Conservation (phyloP, 2,797 vertebrate genomes). For the Notolepis coatsorum region DNA sequence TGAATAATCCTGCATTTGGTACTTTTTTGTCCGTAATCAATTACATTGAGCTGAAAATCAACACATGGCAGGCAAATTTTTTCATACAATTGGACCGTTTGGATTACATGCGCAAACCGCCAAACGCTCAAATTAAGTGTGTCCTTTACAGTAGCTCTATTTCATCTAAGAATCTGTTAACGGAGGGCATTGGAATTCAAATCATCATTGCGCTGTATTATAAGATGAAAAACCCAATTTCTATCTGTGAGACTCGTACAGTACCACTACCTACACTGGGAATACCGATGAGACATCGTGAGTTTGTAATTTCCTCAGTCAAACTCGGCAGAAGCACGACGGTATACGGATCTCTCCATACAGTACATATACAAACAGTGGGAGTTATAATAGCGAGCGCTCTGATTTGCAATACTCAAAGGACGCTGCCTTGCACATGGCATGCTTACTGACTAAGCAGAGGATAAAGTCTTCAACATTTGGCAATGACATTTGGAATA, state of each 20-base stretch:
- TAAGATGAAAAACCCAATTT: constrained; percentile 23
- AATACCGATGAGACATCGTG: constrained; percentile 3
- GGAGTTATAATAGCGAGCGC: constrained; percentile 11
- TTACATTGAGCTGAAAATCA: constrained; percentile 67
- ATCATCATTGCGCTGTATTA: constrained; percentile 18
- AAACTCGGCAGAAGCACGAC: constrained; percentile 6
- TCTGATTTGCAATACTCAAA: constrained; percentile 38
- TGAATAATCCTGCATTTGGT: constrained; percentile 49
- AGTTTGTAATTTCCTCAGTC: constrained; percentile 3
- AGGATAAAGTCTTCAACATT: constrained; percentile 51
- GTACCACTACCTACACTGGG: not conserved
- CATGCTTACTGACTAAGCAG: constrained; percentile 53
- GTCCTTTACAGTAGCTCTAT: not conserved
- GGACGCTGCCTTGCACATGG: constrained; percentile 42
- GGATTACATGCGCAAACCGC: constrained; percentile 3
- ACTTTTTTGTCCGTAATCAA: constrained; percentile 57
- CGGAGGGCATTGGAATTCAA: constrained; percentile 29
- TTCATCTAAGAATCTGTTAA: constrained; percentile 2
- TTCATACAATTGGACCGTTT: not conserved
- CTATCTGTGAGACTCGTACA: constrained; percentile 22
- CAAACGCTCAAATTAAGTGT: not conserved
- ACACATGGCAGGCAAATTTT: constrained; percentile 44
- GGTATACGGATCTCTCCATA: not conserved
- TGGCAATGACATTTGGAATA: constrained; percentile 55
- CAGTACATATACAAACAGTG: constrained; percentile 24